A percentile compares a stretch with the other conserved stretches of the same genome.
phyloP scores from a whole-genome alignment of 2,888 invertebrate genomes.

The Notocelia uddmanniana region DNA sequence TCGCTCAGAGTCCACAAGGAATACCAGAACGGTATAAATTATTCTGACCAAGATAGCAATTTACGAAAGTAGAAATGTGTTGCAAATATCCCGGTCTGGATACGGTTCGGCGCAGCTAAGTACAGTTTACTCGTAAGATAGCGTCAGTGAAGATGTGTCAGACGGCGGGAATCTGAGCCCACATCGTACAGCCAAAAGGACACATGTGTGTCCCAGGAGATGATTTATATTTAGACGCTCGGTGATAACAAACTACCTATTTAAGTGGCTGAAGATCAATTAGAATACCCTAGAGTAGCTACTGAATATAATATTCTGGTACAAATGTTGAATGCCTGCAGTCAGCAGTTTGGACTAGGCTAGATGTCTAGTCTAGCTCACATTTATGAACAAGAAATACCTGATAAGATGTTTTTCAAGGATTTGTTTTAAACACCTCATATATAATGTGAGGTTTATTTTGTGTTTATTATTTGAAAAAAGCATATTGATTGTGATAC shows the following conservation, averaged over 20 bases:
- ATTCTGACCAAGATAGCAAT: conserved; percentile 10
- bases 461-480: neutral
- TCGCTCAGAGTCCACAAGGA: conserved; percentile 11
- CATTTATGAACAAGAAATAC: too few relatives aligned
- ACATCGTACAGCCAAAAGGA: neutral
- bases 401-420: too few relatives aligned
- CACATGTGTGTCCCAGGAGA: conserved; percentile 26
- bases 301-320: too few relatives aligned
- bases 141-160: neutral
- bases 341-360: neutral
- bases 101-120: neutral
- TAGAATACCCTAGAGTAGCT: neutral
- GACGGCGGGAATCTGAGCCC: conserved; percentile 24
- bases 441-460: too few relatives aligned
- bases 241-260: conserved; percentile 19
- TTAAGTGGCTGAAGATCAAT: conserved; percentile 14
- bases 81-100: conserved; percentile 15
- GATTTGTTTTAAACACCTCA: too few relatives aligned
- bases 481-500: neutral
- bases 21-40: conserved; percentile 11
- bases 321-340: too few relatives aligned
- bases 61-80: conserved; percentile 21
- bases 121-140: neutral
- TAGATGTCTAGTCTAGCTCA: too few relatives aligned
- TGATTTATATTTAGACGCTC: conserved; percentile 36